phyloP scores from a whole-genome alignment of 2,113 vertebrate species.

The Entelurus aequoreus region DNA sequence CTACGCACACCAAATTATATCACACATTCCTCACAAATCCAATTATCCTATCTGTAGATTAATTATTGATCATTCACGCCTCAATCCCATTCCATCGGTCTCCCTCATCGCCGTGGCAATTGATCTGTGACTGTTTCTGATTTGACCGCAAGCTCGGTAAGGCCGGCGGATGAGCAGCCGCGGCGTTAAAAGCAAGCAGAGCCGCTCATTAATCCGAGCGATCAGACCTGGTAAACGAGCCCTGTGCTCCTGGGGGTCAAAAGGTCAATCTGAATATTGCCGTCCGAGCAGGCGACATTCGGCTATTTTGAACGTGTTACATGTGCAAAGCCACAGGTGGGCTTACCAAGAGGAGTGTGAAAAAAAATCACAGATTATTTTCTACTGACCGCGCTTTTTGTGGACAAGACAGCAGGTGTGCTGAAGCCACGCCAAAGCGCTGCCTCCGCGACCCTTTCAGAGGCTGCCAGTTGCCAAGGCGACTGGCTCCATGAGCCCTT shows the following conservation, averaged over 20 bases:
- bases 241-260: constrained; percentile 41
- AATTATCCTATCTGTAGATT: constrained; percentile 23
- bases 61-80: constrained; percentile 16
- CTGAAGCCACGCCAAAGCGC: constrained; percentile 50
- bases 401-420: constrained; percentile 66
- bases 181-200: constrained; percentile 19
- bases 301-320: not conserved
- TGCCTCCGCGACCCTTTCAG: constrained; percentile 44
- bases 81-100: constrained; percentile 31
- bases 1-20: too few relatives aligned
- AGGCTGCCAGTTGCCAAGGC: constrained; percentile 68
- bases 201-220: constrained; percentile 43
- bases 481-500: constrained; percentile 62
- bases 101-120: constrained; percentile 23
- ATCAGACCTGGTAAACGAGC: constrained; percentile 33
- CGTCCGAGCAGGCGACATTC: not conserved
- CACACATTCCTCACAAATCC: not conserved
- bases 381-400: constrained; percentile 50
- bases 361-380: not conserved
- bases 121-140: constrained; percentile 41
- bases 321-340: not conserved
- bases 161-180: constrained; percentile 11
- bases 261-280: constrained; percentile 36
- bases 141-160: constrained; percentile 22
- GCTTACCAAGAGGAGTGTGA: not conserved